A percentile compares a stretch with the other conserved stretches of the same genome.
These are phyloP conservation scores for Rhagium mordax DNA, from an alignment of 2,888 invertebrate genomes.

Conservation along the genomic window DNA sequence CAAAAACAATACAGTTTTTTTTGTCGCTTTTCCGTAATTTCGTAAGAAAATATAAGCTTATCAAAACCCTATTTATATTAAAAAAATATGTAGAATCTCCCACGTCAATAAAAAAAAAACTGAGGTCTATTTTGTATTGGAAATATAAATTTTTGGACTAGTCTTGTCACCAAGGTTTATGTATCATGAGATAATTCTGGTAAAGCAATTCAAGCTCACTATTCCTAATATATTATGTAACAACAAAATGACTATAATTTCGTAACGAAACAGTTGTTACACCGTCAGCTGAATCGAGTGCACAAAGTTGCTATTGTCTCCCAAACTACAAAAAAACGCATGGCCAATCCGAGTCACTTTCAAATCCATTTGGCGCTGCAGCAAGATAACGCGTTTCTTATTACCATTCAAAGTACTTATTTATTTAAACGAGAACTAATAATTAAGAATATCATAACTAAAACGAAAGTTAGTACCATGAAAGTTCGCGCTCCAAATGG, in stretches of 20 bases:
- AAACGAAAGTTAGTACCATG: slow-evolving; percentile 7
- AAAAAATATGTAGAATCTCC: background rate
- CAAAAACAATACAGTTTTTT: no score
- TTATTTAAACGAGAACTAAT: slow-evolving; percentile 8
- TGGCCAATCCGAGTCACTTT: background rate
- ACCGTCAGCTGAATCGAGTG: slow-evolving; percentile 16
- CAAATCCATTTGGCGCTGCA: background rate
- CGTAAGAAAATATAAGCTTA: background rate
- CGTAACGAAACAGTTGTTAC: background rate
- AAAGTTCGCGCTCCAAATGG: slow-evolving; percentile 13
- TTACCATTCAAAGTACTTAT: background rate
- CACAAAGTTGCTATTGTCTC: slow-evolving; percentile 44
- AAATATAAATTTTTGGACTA: slow-evolving; percentile 10
- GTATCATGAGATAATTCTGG: slow-evolving; percentile 19
- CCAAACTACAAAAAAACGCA: background rate
- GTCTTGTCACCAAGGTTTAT: slow-evolving; percentile 7
- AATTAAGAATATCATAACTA: slow-evolving; percentile 3
- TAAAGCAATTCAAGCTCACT: slow-evolving; percentile 21
- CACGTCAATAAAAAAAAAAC: background rate
- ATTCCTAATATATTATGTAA: slow-evolving; percentile 29
- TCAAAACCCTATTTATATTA: background rate
- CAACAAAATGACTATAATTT: slow-evolving; percentile 14
- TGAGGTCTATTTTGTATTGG: background rate
- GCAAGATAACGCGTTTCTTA: background rate
- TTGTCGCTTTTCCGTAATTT: background rate